Conservation (phyloP, 2,113 vertebrate genomes). For the Poeciliopsis prolifica region DNA sequence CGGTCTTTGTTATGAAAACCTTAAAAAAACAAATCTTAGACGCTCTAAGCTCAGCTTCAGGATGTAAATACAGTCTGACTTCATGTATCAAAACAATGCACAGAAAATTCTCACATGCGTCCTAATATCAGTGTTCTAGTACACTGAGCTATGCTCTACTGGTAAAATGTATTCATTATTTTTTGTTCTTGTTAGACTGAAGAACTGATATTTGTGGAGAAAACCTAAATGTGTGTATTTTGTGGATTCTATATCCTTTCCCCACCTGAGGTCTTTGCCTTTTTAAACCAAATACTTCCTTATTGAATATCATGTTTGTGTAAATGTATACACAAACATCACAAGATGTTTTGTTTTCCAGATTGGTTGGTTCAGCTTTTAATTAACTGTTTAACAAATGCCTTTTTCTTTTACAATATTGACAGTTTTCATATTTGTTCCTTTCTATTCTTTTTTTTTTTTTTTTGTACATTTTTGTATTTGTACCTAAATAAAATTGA, state of each 20-base stretch:
- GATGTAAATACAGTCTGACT: background rate
- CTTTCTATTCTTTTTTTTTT: slow-evolving; percentile 82
- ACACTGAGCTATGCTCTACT: slow-evolving; percentile 5
- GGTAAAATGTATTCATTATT: slow-evolving; percentile 23
- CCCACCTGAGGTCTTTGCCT: slow-evolving; percentile 36
- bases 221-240: slow-evolving; percentile 26
- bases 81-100: slow-evolving; percentile 4
- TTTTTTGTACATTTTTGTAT: slow-evolving; percentile 72
- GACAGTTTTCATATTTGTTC: slow-evolving; percentile 69
- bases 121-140: background rate
- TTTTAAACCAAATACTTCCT: slow-evolving; percentile 31
- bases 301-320: slow-evolving; percentile 30
- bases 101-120: background rate
- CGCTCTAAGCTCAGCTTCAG: background rate
- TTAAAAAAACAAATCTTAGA: background rate
- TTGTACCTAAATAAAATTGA: slow-evolving; percentile 75
- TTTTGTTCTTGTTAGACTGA: slow-evolving; percentile 37
- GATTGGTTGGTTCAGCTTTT: slow-evolving; percentile 49
- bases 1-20: slow-evolving; percentile 17
- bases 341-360: slow-evolving; percentile 37
- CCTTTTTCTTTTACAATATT: slow-evolving; percentile 68
- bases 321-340: slow-evolving; percentile 17
- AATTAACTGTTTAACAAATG: slow-evolving; percentile 65
- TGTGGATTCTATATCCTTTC: slow-evolving; percentile 22
- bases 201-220: slow-evolving; percentile 8